phyloP scores from a whole-genome alignment of 1,140 invertebrate species.

The Stegodyphus dumicola region DNA sequence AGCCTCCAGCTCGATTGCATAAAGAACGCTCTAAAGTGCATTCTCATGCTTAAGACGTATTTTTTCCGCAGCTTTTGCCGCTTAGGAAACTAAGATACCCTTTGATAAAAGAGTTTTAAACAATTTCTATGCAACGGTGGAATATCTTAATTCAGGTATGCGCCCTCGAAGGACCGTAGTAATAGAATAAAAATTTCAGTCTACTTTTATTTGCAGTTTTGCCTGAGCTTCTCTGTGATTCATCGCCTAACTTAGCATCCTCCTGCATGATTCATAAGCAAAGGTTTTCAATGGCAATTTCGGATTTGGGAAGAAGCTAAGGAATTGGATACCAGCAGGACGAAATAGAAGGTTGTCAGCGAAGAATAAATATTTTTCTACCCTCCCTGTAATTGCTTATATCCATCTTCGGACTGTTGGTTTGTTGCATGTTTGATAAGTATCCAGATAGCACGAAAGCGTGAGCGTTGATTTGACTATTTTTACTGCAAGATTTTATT shows the following conservation, averaged over 20 bases:
- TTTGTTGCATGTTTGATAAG: background rate
- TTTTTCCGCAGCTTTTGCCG: no score
- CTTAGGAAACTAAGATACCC: no score
- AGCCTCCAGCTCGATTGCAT: background rate
- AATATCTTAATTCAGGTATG: no score
- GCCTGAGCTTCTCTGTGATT: constrained; percentile 8
- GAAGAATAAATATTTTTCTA: no score
- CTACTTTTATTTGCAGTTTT: no score
- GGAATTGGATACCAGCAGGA: no score
- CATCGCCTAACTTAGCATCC: constrained; percentile 45
- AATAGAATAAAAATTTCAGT: constrained; percentile 16
- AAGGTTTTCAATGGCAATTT: background rate
- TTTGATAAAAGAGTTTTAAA: constrained; percentile 5
- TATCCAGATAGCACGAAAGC: background rate
- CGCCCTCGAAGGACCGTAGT: background rate
- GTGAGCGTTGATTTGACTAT: constrained; percentile 8
- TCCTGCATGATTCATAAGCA: constrained; percentile 48
- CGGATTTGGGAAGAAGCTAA: no score
- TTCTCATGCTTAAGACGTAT: no score
- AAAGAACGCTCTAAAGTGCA: no score
- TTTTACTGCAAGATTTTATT: constrained; percentile 5
- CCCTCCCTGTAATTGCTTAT: constrained; percentile 6
- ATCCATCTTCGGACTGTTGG: no score
- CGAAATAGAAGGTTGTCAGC: no score
- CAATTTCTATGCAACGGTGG: constrained; percentile 3